A percentile compares a stretch with the other conserved stretches of the same genome.
Conservation (phyloP, 2,113 vertebrate genomes). For the Euleptes europaea region DNA sequence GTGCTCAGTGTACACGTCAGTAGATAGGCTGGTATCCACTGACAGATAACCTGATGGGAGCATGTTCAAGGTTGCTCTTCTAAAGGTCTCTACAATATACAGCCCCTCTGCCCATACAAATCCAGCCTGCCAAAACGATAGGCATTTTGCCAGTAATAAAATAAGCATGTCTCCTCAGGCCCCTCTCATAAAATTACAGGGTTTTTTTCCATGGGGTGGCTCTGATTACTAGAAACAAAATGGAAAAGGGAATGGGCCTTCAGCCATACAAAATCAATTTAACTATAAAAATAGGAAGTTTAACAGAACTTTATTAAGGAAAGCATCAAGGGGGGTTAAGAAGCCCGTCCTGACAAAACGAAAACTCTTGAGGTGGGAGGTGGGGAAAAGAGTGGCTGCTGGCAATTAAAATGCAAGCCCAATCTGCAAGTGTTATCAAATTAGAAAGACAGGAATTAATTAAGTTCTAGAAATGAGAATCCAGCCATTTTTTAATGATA, state of each 20-base stretch:
- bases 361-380: not conserved
- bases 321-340: not conserved
- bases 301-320: not conserved
- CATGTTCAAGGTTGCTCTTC: not conserved
- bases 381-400: not conserved
- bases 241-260: not conserved
- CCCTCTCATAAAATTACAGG: not conserved
- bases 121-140: not conserved
- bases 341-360: not conserved
- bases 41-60: not conserved
- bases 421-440: slow-evolving; percentile 48
- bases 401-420: slow-evolving; percentile 45
- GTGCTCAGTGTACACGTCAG: not conserved
- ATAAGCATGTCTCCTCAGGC: not conserved
- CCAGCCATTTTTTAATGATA: slow-evolving; percentile 42
- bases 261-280: not conserved
- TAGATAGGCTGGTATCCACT: too few species aligned
- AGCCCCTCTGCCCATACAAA: not conserved
- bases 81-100: not conserved
- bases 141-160: not conserved
- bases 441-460: slow-evolving; percentile 47
- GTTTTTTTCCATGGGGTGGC: not conserved
- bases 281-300: not conserved
- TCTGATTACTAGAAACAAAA: not conserved
- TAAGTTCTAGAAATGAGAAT: slow-evolving; percentile 38